These are phyloP conservation scores for Drosophila sturtevanti DNA, from an alignment of 1,140 invertebrate genomes.

Conservation along the genomic window DNA sequence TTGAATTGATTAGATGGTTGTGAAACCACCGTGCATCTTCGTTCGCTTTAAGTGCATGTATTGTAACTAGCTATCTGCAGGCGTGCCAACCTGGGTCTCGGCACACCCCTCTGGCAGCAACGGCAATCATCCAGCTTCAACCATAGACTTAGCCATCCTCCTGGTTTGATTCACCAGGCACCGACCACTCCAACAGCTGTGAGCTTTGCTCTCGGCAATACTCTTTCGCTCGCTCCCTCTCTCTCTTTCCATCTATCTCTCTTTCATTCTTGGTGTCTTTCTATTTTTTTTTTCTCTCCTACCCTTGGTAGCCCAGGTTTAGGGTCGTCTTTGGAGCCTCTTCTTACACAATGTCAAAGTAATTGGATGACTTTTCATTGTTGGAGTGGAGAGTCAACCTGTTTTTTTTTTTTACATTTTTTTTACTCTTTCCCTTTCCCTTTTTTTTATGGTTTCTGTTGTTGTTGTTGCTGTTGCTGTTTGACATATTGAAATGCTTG, in stretches of 20 bases:
- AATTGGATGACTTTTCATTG: conserved; percentile 76
- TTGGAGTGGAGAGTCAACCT: conserved; percentile 28
- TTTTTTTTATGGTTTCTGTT: neutral
- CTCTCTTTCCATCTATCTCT: neutral
- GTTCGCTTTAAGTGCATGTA: conserved; percentile 55
- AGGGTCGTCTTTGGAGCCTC: conserved; percentile 24
- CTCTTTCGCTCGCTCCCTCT: neutral
- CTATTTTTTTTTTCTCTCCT: conserved; percentile 20
- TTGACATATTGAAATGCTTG: conserved; percentile 65
- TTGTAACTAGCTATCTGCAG: conserved; percentile 71
- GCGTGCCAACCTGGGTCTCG: conserved; percentile 47
- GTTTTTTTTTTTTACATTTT: neutral
- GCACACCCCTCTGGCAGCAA: conserved; percentile 38
- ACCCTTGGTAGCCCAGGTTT: neutral
- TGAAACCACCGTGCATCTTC: conserved; percentile 40
- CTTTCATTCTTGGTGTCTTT: too few relatives aligned
- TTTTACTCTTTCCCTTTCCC: neutral
- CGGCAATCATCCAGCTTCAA: conserved; percentile 19
- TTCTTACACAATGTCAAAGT: conserved; percentile 70
- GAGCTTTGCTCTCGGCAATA: conserved; percentile 35
- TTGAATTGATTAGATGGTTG: neutral
- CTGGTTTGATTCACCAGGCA: conserved; percentile 7
- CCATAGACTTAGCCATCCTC: neutral
- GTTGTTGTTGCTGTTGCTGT: neutral
- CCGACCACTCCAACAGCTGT: conserved; percentile 55